Percentiles rank a stretch among this genome's conserved stretches.
These are phyloP conservation scores for Asbolus verrucosus DNA, from an alignment of 1,140 invertebrate genomes.

Conservation along the genomic window DNA sequence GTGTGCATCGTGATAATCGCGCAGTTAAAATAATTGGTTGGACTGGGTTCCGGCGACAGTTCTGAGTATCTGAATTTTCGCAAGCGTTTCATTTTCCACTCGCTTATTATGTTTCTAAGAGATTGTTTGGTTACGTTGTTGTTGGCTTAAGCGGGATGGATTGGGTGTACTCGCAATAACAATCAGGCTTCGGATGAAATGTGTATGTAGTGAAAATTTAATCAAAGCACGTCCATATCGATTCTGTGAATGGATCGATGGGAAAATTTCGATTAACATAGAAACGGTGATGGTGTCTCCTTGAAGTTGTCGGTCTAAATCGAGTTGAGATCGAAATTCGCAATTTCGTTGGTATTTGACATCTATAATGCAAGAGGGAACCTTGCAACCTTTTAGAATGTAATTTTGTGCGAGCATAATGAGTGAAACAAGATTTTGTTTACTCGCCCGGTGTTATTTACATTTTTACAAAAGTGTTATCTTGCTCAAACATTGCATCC, in stretches of 20 bases:
- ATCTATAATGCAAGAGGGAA: not conserved
- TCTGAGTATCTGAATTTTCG: too few species aligned
- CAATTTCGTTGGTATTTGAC: not conserved
- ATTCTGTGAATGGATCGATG: not conserved
- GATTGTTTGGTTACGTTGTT: too few species aligned
- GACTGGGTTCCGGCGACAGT: too few species aligned
- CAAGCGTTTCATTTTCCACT: not conserved
- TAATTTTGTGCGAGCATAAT: too few species aligned
- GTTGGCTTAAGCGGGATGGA: too few species aligned
- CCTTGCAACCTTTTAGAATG: too few species aligned
- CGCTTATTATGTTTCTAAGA: too few species aligned
- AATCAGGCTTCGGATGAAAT: constrained; percentile 4
- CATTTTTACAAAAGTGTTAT: constrained; percentile 11
- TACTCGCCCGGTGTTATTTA: not conserved
- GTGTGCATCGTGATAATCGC: too few species aligned
- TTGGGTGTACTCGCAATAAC: not conserved
- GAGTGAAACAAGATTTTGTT: constrained; percentile 8
- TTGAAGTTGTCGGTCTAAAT: constrained; percentile 9
- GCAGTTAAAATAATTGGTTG: too few species aligned
- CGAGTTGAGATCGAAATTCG: not conserved
- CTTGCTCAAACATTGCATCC: constrained; percentile 18
- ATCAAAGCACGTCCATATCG: not conserved
- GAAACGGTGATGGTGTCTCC: not conserved
- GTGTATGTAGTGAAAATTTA: constrained; percentile 12
- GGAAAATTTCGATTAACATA: constrained; percentile 1